Evolutionary conservation across 2,888 invertebrate genomes (phyloP), one percentile per base, ranked within the genome.

Genomic region (Ennomos erosarius): DNA sequence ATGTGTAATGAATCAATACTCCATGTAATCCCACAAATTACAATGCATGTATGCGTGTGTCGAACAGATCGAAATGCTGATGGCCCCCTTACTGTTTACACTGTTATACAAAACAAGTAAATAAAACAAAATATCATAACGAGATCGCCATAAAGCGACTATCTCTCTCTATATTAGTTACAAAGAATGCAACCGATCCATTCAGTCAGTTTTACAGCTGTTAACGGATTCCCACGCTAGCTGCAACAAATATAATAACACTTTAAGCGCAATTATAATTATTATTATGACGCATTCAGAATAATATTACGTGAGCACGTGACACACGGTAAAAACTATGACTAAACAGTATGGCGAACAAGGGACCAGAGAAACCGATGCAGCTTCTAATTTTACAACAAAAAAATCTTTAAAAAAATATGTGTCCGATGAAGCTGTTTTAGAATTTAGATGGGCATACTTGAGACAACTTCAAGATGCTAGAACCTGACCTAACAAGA

Each of bases 221-320:
- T 53, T 52, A 39, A 0, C 16, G 26, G 10, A 49, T 56, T 61
- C 56, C 50, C 61, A 61, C 56, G 61, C 34, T 55, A 40, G 44
- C 52, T 13, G 50, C 34, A 44, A 55, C 51, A 48, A 49, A 53
- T 58, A 48, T 35, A 53, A 48, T 35, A 53, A 46, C 45, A 58
- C 43, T 58, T 11, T 51, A 50, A 13, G 12, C 16, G 54, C 39
- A 55, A 60, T 64, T 60, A 64, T 49, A 55, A 16, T 42, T 6
- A 43, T 51, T 37, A 48, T 49, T 47, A 56, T 42, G 33, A 55
- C 50, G 47, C 13, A 43, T 39, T 49, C 11, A 48, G 49, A 13
- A n/a, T 39, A 55, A 34, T 26, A 5, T 50, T 10, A 16, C 16
- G 16, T 16, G 16, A 16, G 16, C 16, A 2, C 16, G 16, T 16